Evolutionary conservation across 2,797 vertebrate genomes (phyloP).

Genomic region (Taenioides sp.): DNA sequence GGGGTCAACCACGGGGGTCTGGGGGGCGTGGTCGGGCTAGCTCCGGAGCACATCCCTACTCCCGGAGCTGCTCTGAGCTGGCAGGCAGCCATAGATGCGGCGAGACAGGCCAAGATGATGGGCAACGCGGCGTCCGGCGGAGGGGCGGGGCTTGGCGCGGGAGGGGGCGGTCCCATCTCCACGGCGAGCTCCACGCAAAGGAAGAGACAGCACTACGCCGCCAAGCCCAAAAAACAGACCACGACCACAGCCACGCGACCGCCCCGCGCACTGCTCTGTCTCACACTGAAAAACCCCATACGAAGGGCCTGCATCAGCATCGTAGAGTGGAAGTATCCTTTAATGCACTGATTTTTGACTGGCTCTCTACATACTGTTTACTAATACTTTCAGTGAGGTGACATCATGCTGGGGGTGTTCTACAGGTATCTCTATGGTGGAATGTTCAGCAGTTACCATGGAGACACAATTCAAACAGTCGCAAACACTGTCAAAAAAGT

Average conservation of each 20-base stretch:
- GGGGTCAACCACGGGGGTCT: conserved; percentile 66
- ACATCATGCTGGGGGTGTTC: too few relatives aligned
- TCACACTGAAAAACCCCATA: conserved; percentile 98
- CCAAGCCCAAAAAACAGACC: conserved; percentile 96
- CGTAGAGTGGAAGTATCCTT: conserved; percentile 99
- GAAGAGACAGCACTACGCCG: conserved; percentile 91
- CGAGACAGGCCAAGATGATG: conserved; percentile 96
- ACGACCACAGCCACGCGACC: conserved; percentile 89
- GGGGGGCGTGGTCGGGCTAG: conserved; percentile 88
- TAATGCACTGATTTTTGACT: conserved; percentile 15
- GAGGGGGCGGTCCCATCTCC: conserved; percentile 88
- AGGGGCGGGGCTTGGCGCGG: conserved; percentile 60
- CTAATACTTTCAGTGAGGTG: too few relatives aligned
- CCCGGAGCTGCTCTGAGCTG: conserved; percentile 94
- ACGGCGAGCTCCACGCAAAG: conserved; percentile 95
- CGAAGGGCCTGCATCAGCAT: conserved; percentile 97
- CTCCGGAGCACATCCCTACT: conserved; percentile 92
- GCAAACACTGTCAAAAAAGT: too few relatives aligned
- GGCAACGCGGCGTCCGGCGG: conserved; percentile 75
- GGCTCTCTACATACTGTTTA: too few relatives aligned
- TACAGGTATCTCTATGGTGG: too few relatives aligned
- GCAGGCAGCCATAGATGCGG: conserved; percentile 97
- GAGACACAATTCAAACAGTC: too few relatives aligned
- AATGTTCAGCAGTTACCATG: too few relatives aligned
- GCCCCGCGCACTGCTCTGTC: conserved; percentile 93